Evolutionary conservation across 1,140 invertebrate species (phyloP).

Genomic region (Hyles euphorbiae): DNA sequence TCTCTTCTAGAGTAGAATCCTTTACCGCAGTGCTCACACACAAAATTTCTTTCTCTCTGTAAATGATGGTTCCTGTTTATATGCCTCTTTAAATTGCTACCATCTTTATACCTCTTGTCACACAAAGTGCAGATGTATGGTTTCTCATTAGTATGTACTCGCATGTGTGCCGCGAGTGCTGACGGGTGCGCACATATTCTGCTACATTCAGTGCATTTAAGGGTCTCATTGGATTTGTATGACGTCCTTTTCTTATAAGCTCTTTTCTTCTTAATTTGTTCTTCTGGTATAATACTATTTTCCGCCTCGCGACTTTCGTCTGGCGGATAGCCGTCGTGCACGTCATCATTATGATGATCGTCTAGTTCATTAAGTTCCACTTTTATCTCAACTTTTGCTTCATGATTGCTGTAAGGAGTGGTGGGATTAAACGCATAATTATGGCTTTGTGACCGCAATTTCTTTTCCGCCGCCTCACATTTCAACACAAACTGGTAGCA

Average conservation of each 20-base stretch:
- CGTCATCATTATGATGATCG: constrained; percentile 13
- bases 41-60: constrained; percentile 39
- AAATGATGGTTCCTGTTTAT: constrained; percentile 37
- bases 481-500: constrained; percentile 51
- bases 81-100: constrained; percentile 61
- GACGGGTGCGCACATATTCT: constrained; percentile 74
- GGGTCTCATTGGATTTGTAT: constrained; percentile 33
- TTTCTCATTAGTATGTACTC: constrained; percentile 52
- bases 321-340: too few species aligned
- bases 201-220: constrained; percentile 78
- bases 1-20: constrained; percentile 66
- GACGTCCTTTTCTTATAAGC: constrained; percentile 15
- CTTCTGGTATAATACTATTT: neutral
- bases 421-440: neutral
- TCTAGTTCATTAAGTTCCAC: constrained; percentile 21
- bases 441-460: constrained; percentile 27
- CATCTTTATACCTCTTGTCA: constrained; percentile 69
- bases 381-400: constrained; percentile 25
- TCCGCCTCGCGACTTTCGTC: too few species aligned
- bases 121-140: constrained; percentile 47
- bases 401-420: constrained; percentile 10
- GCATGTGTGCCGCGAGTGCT: constrained; percentile 45
- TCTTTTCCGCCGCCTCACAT: constrained; percentile 54
- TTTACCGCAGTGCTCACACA: constrained; percentile 77
- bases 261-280: constrained; percentile 3